Base-by-base conservation (phyloP, 1,140 invertebrate species). In the Adoxophyes honmai region DNA sequence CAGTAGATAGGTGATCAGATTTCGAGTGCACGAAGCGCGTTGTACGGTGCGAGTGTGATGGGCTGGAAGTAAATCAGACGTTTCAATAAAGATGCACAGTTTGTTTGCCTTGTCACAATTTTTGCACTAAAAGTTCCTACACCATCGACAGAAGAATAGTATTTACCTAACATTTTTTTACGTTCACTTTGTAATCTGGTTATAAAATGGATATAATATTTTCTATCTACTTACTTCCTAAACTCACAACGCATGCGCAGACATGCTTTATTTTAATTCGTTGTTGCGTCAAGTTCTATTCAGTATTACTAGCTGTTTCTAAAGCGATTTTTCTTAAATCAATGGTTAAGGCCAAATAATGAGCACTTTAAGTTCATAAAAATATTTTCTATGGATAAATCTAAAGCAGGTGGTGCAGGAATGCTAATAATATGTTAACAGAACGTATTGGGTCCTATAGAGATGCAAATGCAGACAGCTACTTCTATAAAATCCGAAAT, bases 351-450 rank as follows among this genome's bases (percentile, higher is more conserved):
- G 42, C 1, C 11, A 18, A 44, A 21, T 44, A 48, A 48, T 48
- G 7, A 48, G 10, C 42, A 28, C 10, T 48, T 28, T 8, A 4
- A 48, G 21, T 48, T 48, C 18, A 28, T 38, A 38, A n/a, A 62
- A 64, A 57, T 57, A 34, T 55, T 57, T 48, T 55, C 52, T 54
- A 48, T 37, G 53, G 36, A 9, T 64, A 59, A 64, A 62, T 62
- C 59, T 55, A 60, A 21, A 48, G 15, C 44, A 60, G 64, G 59
- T 66, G 61, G 59, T 61, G 48, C 68, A 63, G 75, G 75, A 78
- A 78, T 75, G 75, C 74, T 75, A 77, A 82, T 80, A 81, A 86
- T 81, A 86, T 74, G 72, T 74, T 74, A 77, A 81, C 74, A 72
- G 74, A 82, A 82, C 73, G 73, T 81, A 84, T 82, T 79, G 79